phyloP scores from a whole-genome alignment of 2,113 vertebrate species.

The Neomonachus schauinslandi region DNA sequence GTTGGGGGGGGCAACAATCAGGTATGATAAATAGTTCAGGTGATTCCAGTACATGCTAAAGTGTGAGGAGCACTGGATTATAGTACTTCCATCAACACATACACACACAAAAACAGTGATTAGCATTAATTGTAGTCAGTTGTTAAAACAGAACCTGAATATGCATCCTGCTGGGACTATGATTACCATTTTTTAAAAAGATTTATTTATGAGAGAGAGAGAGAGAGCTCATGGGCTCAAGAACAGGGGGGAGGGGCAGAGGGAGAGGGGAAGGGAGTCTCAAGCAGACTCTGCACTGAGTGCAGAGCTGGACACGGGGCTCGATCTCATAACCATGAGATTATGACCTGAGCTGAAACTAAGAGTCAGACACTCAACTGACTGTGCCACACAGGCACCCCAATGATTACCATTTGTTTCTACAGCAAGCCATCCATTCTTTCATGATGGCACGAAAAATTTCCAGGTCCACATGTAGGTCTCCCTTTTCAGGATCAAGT shows the following conservation, averaged over 20 bases:
- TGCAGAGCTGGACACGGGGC: neutral
- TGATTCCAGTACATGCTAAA: neutral
- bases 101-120: neutral
- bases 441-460: slow-evolving; percentile 91
- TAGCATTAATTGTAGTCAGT: neutral
- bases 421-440: slow-evolving; percentile 92
- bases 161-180: neutral
- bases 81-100: neutral
- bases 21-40: neutral
- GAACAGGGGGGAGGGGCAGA: neutral
- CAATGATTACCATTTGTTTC: slow-evolving; percentile 87
- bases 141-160: neutral
- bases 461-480: slow-evolving; percentile 91
- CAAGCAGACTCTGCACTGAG: neutral
- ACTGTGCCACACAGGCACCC: neutral
- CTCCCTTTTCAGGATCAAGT: slow-evolving; percentile 92
- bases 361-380: neutral
- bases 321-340: neutral
- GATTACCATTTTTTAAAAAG: slow-evolving; percentile 84
- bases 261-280: neutral
- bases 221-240: neutral
- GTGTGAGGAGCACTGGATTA: neutral
- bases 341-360: neutral
- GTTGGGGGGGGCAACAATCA: neutral
- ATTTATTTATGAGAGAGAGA: neutral